Evolutionary conservation across 1,140 invertebrate genomes (phyloP).

Genomic region (Ptiloglossa arizonensis): DNA sequence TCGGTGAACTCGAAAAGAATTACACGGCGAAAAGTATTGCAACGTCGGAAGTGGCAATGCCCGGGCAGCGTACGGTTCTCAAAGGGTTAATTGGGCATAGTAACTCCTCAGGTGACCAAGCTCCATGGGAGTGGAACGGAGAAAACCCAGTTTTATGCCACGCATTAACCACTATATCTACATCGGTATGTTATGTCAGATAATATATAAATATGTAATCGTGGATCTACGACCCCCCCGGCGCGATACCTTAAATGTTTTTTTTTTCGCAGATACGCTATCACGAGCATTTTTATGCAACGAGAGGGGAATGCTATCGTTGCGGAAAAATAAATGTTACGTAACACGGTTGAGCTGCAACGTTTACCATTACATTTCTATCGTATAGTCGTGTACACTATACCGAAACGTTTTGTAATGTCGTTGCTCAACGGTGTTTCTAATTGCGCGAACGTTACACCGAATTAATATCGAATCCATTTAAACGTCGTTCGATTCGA

Average conservation of each 20-base stretch:
- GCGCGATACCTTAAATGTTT: slow-evolving; percentile 12
- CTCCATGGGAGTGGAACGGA: slow-evolving; percentile 78
- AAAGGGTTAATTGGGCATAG: slow-evolving; percentile 81
- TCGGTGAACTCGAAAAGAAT: slow-evolving; percentile 67
- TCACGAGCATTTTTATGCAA: slow-evolving; percentile 18
- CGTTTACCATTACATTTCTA: neutral
- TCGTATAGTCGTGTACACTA: neutral
- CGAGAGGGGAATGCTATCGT: neutral
- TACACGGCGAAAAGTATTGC: slow-evolving; percentile 73
- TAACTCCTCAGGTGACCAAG: slow-evolving; percentile 79
- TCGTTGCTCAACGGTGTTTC: too few species aligned
- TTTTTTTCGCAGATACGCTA: slow-evolving; percentile 20
- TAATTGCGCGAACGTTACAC: too few species aligned
- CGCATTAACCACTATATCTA: slow-evolving; percentile 49
- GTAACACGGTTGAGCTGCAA: neutral
- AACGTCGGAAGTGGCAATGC: slow-evolving; percentile 78
- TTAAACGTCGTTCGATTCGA: too few species aligned
- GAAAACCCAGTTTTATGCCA: slow-evolving; percentile 71
- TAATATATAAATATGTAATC: slow-evolving; percentile 45
- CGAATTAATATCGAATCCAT: too few species aligned
- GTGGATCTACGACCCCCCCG: slow-evolving; percentile 11
- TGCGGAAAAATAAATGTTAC: slow-evolving; percentile 12
- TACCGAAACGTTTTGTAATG: neutral
- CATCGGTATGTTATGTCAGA: slow-evolving; percentile 43
- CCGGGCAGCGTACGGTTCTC: slow-evolving; percentile 77